These are phyloP conservation scores for Zaprionus ornatus DNA, from an alignment of 1,140 invertebrate genomes.

Conservation along the genomic window DNA sequence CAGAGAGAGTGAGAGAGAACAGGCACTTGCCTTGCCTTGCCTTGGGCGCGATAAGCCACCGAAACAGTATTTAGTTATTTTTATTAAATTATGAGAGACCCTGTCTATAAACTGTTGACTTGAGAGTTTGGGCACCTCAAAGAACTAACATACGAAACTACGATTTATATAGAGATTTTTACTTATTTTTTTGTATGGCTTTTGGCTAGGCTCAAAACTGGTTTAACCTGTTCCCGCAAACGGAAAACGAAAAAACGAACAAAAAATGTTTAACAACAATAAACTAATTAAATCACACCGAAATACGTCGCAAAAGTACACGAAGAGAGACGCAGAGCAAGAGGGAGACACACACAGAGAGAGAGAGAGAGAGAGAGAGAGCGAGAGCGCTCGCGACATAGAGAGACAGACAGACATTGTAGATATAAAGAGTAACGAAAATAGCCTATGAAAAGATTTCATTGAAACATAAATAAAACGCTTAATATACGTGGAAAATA, in stretches of 20 bases:
- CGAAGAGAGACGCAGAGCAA: conserved; percentile 27
- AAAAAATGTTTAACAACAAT: conserved; percentile 65
- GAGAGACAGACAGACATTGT: conserved; percentile 22
- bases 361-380: conserved; percentile 28
- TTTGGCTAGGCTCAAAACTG: conserved; percentile 49
- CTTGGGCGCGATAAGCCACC: conserved; percentile 64
- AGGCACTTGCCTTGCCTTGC: conserved; percentile 6
- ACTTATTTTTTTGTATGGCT: conserved; percentile 28
- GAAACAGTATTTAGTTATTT: conserved; percentile 58
- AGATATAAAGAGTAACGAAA: conserved; percentile 10
- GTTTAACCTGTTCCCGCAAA: conserved; percentile 64
- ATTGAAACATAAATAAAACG: conserved; percentile 4
- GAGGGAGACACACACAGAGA: too few species aligned
- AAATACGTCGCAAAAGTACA: conserved; percentile 70
- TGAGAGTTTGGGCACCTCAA: conserved; percentile 28
- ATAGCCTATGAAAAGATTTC: conserved; percentile 1
- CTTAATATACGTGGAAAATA: conserved; percentile 2
- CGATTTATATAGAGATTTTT: conserved; percentile 58
- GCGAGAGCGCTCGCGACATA: conserved; percentile 1
- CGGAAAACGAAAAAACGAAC: conserved; percentile 6
- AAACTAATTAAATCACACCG: conserved; percentile 76
- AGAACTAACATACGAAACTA: conserved; percentile 35
- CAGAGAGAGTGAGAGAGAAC: conserved; percentile 18
- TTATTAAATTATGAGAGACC: conserved; percentile 68
- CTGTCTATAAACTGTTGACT: conserved; percentile 32